Evolutionary conservation across 2,888 invertebrate species (phyloP).

Genomic region (Deilephila porcellus): DNA sequence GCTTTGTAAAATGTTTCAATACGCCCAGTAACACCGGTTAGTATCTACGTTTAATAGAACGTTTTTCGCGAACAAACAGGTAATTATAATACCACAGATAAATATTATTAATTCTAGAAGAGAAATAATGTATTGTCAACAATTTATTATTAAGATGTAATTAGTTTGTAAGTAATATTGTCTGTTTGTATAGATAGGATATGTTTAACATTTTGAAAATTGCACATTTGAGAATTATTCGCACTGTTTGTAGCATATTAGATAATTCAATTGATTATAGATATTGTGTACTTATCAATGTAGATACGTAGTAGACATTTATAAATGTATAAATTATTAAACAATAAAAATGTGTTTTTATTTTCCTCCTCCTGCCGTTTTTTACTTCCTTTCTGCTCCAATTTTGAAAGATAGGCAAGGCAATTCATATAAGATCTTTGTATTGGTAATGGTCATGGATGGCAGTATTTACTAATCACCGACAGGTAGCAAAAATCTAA

Average conservation of each 20-base stretch:
- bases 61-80: no score
- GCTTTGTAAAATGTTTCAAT: no score
- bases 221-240: constrained; percentile 19
- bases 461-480: no score
- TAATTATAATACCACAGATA: not conserved
- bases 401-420: no score
- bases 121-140: not conserved
- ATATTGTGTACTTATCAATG: constrained; percentile 3
- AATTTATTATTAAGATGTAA: not conserved
- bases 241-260: constrained; percentile 27
- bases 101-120: not conserved
- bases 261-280: constrained; percentile 18
- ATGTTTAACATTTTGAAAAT: constrained; percentile 9
- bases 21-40: no score
- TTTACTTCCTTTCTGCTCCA: no score
- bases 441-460: no score
- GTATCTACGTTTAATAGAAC: no score
- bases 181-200: constrained; percentile 33
- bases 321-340: constrained; percentile 31
- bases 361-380: not conserved
- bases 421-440: no score
- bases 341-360: constrained; percentile 28
- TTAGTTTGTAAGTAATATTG: not conserved
- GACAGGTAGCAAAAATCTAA: no score
- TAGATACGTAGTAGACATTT: constrained; percentile 19